A percentile compares a stretch with the other conserved stretches of the same genome.
These are phyloP conservation scores for Synanthedon tipuliformis DNA, from an alignment of 2,888 invertebrate genomes.

Conservation along the genomic window DNA sequence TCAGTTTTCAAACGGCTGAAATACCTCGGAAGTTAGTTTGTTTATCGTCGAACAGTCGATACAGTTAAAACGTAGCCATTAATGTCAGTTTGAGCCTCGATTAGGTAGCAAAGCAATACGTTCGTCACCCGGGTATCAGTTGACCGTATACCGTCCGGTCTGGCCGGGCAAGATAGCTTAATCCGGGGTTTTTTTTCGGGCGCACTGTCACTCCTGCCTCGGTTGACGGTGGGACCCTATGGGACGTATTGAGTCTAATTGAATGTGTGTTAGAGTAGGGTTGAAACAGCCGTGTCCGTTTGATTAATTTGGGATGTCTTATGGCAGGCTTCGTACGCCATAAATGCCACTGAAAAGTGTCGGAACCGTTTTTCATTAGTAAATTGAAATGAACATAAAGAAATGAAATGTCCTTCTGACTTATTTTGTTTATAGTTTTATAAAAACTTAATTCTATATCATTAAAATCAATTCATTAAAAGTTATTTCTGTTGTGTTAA, in stretches of 20 bases:
- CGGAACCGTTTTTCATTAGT: no score
- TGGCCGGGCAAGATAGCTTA: conserved; percentile 10
- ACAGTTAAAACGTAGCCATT: no score
- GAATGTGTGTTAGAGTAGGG: not conserved
- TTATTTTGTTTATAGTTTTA: no score
- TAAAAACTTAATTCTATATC: no score
- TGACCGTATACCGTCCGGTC: conserved; percentile 1
- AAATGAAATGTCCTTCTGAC: no score
- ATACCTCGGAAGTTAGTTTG: no score
- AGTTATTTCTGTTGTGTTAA: no score
- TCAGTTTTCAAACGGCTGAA: no score
- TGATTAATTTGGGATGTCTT: not conserved
- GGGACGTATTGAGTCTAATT: not conserved
- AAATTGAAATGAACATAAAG: no score
- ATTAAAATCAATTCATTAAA: no score
- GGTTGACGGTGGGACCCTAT: not conserved
- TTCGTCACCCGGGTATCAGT: not conserved
- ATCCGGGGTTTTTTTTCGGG: conserved; percentile 8
- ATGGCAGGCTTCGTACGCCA: not conserved
- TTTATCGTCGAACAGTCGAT: no score
- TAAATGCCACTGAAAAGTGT: no score
- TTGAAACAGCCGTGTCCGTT: not conserved
- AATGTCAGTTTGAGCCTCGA: not conserved
- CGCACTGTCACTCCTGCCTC: not conserved
- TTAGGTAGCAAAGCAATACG: not conserved